Conservation (phyloP, 2,888 invertebrate species). For the Seira ritae region DNA sequence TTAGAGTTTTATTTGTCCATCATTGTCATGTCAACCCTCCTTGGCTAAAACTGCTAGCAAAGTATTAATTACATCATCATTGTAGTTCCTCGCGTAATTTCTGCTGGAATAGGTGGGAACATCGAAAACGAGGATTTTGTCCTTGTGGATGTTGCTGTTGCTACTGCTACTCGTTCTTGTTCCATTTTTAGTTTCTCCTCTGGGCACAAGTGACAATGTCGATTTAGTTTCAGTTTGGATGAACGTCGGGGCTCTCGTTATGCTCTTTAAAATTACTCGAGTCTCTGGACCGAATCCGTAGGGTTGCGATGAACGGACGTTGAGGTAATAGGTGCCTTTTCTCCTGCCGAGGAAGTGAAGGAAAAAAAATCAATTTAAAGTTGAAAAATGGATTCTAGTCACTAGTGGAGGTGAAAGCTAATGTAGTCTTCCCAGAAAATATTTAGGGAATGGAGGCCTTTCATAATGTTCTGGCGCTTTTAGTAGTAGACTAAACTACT, state of each 20-base stretch:
- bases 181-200: no score
- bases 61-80: constrained; percentile 49
- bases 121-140: constrained; percentile 24
- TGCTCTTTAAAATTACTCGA: constrained; percentile 54
- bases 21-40: neutral
- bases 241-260: constrained; percentile 52
- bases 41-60: constrained; percentile 28
- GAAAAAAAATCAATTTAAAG: constrained; percentile 15
- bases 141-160: no score
- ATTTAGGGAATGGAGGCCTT: no score
- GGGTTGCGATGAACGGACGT: constrained; percentile 29
- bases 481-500: no score
- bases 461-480: no score
- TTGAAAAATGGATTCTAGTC: neutral
- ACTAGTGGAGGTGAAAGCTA: no score
- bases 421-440: no score
- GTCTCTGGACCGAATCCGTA: constrained; percentile 50
- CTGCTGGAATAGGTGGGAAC: constrained; percentile 51
- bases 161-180: neutral
- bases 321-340: constrained; percentile 36
- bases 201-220: constrained; percentile 6
- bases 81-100: constrained; percentile 38
- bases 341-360: constrained; percentile 26
- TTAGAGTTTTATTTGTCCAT: neutral
- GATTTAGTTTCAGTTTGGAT: constrained; percentile 50